Base-by-base conservation (phyloP, 2,797 vertebrate genomes). In the Falco peregrinus region DNA sequence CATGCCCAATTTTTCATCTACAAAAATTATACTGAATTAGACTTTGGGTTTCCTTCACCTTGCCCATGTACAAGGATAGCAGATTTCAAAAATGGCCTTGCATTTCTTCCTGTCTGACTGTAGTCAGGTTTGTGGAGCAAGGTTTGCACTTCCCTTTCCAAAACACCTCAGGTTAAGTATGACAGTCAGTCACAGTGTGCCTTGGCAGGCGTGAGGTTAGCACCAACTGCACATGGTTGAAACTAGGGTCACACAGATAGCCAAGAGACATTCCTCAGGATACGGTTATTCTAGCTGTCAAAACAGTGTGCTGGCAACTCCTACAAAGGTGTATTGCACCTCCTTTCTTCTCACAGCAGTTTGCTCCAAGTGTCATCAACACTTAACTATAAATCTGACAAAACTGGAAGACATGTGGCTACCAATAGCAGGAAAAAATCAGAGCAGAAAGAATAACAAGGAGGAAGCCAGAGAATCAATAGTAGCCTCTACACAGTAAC, bases 11-110 rank as follows among this genome's bases (percentile, higher is more conserved):
- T 59, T 57, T 33, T 50, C 11, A 25, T 28, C 35, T 45, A 35
- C 14, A 67, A 50, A 82, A 80, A 56, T 16, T 24, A 43, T 6
- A 67, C 5, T 17, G 21, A 82, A 51, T 64, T 26, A 64, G 60
- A 35, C 13, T 74, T 79, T 39, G 19, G 2, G 16, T 60, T 59
- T 80, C 9, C 5, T n/a, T 73, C 43, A 45, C 24, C 22, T 75
- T 71, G 18, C 1, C 13, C 5, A 4, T 1, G 1, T 21, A 24
- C 1, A 28, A 69, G 13, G 7, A 75, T 53, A 19, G 4, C 15
- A 81, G 14, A 63, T 53, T 57, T 68, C 16, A 79, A 84, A 95
- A 71, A 60, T 12, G 11, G 8, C 13, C 21, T 39, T 64, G 5
- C 35, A 16, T 56, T 67, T 84, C 65, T 67, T 51, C 7, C 20